These are phyloP conservation scores for Leptinotarsa defecta DNA, from an alignment of 1,140 invertebrate species.

Conservation along the genomic window DNA sequence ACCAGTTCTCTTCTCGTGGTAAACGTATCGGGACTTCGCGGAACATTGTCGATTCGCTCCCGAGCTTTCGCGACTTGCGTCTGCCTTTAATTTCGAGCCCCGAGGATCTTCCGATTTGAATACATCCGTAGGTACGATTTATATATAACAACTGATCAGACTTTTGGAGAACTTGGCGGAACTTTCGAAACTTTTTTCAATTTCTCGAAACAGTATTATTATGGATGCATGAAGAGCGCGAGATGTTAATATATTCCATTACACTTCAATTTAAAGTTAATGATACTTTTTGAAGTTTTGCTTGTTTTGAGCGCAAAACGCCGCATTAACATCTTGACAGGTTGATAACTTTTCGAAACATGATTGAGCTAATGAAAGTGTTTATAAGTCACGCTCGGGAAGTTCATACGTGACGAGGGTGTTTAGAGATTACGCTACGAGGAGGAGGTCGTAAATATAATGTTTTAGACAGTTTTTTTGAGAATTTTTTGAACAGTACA, in stretches of 20 bases:
- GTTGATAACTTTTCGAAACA: conserved; percentile 21
- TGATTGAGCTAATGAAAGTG: conserved; percentile 12
- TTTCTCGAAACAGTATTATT: conserved; percentile 21
- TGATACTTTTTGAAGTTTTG: conserved; percentile 23
- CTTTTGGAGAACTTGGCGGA: conserved; percentile 10
- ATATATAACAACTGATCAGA: not conserved
- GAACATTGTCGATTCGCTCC: not conserved
- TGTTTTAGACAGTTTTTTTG: not conserved
- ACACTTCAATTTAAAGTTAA: conserved; percentile 26
- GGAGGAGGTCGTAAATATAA: not conserved
- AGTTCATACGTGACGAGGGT: not conserved
- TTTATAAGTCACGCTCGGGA: not conserved
- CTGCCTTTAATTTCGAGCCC: not conserved
- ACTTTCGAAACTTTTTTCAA: conserved; percentile 21
- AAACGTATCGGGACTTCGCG: conserved; percentile 12
- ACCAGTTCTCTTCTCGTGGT: conserved; percentile 23
- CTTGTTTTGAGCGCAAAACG: conserved; percentile 23
- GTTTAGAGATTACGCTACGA: not conserved
- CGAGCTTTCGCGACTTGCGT: not conserved
- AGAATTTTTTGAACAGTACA: not conserved
- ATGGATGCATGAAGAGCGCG: conserved; percentile 8
- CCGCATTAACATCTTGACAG: conserved; percentile 17
- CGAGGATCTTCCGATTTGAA: not conserved
- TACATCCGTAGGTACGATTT: conserved; percentile 17
- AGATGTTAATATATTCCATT: conserved; percentile 26